Evolutionary conservation across 2,888 invertebrate species (phyloP).

Genomic region (Mayetiola destructor): DNA sequence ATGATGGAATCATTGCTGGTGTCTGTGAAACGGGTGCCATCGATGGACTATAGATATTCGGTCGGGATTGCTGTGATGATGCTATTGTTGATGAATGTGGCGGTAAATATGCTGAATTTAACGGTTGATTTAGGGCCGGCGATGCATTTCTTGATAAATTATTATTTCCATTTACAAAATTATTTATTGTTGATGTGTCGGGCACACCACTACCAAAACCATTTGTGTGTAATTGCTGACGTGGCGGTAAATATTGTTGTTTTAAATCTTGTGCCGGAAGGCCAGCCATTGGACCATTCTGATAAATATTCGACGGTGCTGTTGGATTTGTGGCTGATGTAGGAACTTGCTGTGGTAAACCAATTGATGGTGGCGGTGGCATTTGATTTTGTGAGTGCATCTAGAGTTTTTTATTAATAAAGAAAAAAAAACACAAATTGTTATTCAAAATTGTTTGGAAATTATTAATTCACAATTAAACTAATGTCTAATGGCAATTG

Average conservation of each 20-base stretch:
- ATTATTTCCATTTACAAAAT: conserved; percentile 22
- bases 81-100: conserved; percentile 14
- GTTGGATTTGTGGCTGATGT: background rate
- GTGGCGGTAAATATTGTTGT: background rate
- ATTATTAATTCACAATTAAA: background rate
- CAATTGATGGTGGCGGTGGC: background rate
- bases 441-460: background rate
- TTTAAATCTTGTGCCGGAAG: no score
- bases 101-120: background rate
- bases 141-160: conserved; percentile 33
- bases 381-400: background rate
- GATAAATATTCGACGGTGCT: background rate
- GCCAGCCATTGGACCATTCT: background rate
- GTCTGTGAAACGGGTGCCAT: background rate
- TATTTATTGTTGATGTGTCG: background rate
- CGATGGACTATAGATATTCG: background rate
- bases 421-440: background rate
- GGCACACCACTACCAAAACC: background rate
- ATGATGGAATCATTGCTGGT: conserved; percentile 9
- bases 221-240: background rate
- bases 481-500: background rate
- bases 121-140: conserved; percentile 23
- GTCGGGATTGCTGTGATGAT: background rate
- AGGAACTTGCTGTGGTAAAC: background rate
- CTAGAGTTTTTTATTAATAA: background rate